These are phyloP conservation scores for Rachycentron canadum DNA, from an alignment of 2,797 vertebrate genomes.

Conservation along the genomic window DNA sequence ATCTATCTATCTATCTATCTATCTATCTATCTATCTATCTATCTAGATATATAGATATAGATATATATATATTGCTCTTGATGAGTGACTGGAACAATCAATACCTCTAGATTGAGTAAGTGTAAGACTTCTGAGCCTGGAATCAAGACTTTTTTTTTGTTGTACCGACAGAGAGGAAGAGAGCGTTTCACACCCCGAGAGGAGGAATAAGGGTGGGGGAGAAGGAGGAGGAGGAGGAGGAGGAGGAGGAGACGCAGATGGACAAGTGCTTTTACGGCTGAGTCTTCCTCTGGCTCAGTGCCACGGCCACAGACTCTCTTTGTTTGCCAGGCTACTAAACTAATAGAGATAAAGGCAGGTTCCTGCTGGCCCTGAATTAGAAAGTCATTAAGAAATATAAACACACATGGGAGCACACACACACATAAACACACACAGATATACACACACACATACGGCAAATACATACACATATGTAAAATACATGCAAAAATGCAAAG, in stretches of 20 bases:
- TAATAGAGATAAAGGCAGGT: slow-evolving; percentile 91
- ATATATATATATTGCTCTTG: slow-evolving; percentile 36
- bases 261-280: slow-evolving; percentile 87
- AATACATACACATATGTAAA: background rate
- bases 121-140: slow-evolving; percentile 50
- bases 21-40: no score
- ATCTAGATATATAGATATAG: no score
- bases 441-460: slow-evolving; percentile 16
- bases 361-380: slow-evolving; percentile 90
- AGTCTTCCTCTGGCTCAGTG: slow-evolving; percentile 87
- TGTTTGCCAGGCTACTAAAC: slow-evolving; percentile 89
- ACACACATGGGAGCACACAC: slow-evolving; percentile 70
- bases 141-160: slow-evolving; percentile 43
- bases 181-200: slow-evolving; percentile 61
- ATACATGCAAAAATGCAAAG: slow-evolving; percentile 18
- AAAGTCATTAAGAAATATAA: slow-evolving; percentile 91
- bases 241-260: slow-evolving; percentile 83
- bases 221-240: slow-evolving; percentile 49
- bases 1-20: no score
- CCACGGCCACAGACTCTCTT: slow-evolving; percentile 88
- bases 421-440: slow-evolving; percentile 12
- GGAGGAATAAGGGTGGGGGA: slow-evolving; percentile 45
- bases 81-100: slow-evolving; percentile 64
- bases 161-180: slow-evolving; percentile 40
- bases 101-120: slow-evolving; percentile 57